Base-by-base conservation (phyloP, 1,140 invertebrate genomes). In the Monomorium pharaonis region DNA sequence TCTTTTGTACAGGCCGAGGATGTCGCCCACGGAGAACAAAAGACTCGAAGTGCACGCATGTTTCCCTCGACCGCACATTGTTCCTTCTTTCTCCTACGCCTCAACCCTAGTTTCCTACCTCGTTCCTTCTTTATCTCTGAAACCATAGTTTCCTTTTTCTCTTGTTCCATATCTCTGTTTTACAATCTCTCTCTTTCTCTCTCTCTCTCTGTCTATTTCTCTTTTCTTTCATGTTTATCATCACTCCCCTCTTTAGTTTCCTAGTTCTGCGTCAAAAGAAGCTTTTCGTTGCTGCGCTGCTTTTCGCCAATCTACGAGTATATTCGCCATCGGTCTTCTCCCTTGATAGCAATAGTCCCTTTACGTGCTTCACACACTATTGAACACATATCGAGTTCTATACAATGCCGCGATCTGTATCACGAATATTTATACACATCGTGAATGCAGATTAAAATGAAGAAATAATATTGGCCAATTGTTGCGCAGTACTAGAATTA, bases 261-360 rank as follows among this genome's bases (percentile, higher is more conserved):
- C 90, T 94, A 92, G 92, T 93, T 93, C 93, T 91, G 92, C 91
- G 93, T 94, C 90, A 86, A 94, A 89, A 91, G 91, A 92, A 94
- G 93, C 94, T 95, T 95, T 83, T 92, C 87, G 92, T 93, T 94
- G 94, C 94, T 95, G 94, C 94, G 94, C 94, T 93, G 94, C 94
- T 94, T 95, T 94, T 94, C 88, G 93, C 94, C 94, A 95, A 94
- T 94, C 90, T 92, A 90, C 90, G 89, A 92, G 85, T 91, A 87
- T 93, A 84, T 78, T 87, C 72, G 60, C 85, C 87, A 77, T 90
- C 88, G 86, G 86, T 91, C 90, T 92, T 93, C 84, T 67, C 84
- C 90, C 90, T 83, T 86, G 62, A 92, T 74, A 72, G 88, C 86
- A 88, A 88, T 83, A 90, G 74, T 89, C 69, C 90, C 65, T 89